phyloP scores from a whole-genome alignment of 37 sponge, comb jelly and placozoan genomes.

The Hexactinellida sp. region DNA sequence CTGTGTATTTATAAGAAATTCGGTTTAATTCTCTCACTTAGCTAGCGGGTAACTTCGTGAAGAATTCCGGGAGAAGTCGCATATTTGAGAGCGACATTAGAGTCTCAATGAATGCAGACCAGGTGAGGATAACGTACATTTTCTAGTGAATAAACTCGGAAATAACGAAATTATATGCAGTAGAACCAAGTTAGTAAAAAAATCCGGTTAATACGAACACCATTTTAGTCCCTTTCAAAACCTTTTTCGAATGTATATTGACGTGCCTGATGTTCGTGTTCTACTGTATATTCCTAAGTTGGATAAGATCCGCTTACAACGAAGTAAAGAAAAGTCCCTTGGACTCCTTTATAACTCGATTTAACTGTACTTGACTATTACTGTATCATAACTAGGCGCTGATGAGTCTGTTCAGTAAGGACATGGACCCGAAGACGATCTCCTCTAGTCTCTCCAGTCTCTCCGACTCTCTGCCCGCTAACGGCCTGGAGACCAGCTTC shows the following conservation, averaged over 20 bases:
- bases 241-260: too few species aligned
- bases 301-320: too few species aligned
- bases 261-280: too few species aligned
- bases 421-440: conserved; percentile 4
- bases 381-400: not conserved
- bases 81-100: conserved; percentile 42
- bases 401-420: conserved; percentile 10
- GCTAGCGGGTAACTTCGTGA: conserved; percentile 77
- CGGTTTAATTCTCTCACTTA: not conserved
- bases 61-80: conserved; percentile 41
- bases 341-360: not conserved
- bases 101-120: conserved; percentile 76
- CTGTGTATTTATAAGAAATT: not conserved
- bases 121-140: too few species aligned
- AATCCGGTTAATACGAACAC: too few species aligned
- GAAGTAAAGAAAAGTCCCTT: too few species aligned
- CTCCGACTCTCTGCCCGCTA: not conserved
- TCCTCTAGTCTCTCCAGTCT: not conserved
- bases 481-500: not conserved
- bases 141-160: too few species aligned
- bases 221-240: too few species aligned
- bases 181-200: too few species aligned
- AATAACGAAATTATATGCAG: too few species aligned
- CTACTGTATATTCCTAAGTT: too few species aligned
- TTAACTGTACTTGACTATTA: not conserved